Evolutionary conservation across 2,888 invertebrate genomes (phyloP), one percentile per base, ranked within the genome.

Genomic region (Xanthia togata): DNA sequence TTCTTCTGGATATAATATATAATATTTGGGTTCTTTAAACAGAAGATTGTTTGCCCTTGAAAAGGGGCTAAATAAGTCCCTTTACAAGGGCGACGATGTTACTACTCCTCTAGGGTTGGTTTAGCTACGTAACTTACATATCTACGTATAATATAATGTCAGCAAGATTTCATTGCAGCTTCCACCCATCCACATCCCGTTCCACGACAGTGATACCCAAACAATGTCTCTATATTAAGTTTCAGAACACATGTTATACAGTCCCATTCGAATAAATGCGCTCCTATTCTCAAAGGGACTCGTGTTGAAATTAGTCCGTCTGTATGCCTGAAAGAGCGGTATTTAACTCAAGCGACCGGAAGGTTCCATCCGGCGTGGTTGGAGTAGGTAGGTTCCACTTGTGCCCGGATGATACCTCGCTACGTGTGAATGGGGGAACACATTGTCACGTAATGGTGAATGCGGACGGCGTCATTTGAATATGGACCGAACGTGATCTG

Each of bases 341-440:
- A 88, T 92, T 92, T 92, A 92, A 91, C 89, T 87, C 88, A 83
- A 89, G 87, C 89, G 86, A 83, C 89, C 92, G 92, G 93, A 92
- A 90, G 89, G 76, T 82, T 82, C 69, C 87, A 88, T 90, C 92
- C 91, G 92, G 90, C 71, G 79, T 76, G 82, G 82, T 82, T 79
- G 77, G 72, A 83, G 83, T 80, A 82, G 83, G 69, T 84, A 70
- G 67, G 82, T 76, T 88, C 84, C 80, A 50, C 82, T 86, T 73
- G 69, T 76, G 65, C 63, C 86, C 82, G 71, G 68, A 78, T 83
- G 83, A 85, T 86, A 77, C 76, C 79, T 77, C 83, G 72, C 70
- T 71, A 78, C 84, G 84, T 86, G 84, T 50, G 64, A 84, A 85
- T 79, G 79, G 72, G 68, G 65, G 70, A 72, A 80, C 70, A 84